These are phyloP conservation scores for Athalia cordata DNA, from an alignment of 2,888 invertebrate species.

Conservation along the genomic window DNA sequence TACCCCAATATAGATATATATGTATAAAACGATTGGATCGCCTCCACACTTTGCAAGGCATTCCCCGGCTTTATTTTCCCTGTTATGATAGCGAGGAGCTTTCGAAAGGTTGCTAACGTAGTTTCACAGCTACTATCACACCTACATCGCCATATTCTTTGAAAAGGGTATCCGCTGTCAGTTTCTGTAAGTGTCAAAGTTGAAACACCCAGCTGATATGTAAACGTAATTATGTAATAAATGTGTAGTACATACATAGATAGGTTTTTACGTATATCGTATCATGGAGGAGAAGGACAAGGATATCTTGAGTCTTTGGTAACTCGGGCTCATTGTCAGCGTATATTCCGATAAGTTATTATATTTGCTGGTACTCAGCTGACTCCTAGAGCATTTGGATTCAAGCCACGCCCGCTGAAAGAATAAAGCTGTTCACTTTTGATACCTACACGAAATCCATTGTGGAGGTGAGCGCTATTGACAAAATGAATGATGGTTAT, in stretches of 20 bases:
- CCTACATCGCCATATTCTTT: too few relatives aligned
- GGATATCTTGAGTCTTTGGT: too few relatives aligned
- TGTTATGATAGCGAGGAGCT: not conserved
- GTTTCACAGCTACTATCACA: too few relatives aligned
- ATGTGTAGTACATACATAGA: too few relatives aligned
- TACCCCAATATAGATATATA: not conserved
- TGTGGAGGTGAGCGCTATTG: constrained; percentile 65
- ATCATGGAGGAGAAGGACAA: not conserved
- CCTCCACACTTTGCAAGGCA: constrained; percentile 20
- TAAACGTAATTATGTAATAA: too few relatives aligned
- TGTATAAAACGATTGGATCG: constrained; percentile 26
- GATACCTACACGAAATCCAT: constrained; percentile 62
- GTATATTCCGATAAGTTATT: constrained; percentile 30
- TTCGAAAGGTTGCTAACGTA: too few relatives aligned
- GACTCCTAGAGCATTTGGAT: constrained; percentile 57
- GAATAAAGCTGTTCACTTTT: constrained; percentile 66
- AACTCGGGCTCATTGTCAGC: not conserved
- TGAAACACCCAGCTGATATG: too few relatives aligned
- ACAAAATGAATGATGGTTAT: constrained; percentile 69
- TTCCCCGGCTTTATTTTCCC: constrained; percentile 1
- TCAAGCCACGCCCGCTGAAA: constrained; percentile 62
- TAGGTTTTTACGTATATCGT: too few relatives aligned
- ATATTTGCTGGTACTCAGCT: not conserved
- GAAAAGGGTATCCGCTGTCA: too few relatives aligned
- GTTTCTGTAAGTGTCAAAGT: too few relatives aligned